Percentiles rank a stretch among this genome's conserved stretches.
These are phyloP conservation scores for Actinostola sp. DNA, from an alignment of 92 coral and sea anemone genomes.

Conservation along the genomic window DNA sequence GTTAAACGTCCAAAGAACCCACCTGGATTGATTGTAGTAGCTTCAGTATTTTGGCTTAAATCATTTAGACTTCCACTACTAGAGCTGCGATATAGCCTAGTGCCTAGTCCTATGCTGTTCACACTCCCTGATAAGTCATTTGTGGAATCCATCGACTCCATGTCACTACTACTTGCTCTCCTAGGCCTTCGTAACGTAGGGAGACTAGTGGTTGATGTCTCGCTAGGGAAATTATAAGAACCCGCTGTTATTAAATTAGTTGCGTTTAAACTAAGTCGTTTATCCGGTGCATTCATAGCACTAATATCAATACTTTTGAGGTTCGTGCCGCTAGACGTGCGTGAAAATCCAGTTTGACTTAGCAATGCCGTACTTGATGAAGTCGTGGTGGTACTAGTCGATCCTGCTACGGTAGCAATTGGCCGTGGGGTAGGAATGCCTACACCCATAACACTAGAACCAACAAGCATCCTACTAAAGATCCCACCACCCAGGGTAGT, in stretches of 20 bases:
- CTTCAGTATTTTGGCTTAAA: conserved; percentile 45
- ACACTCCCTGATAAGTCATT: conserved; percentile 22
- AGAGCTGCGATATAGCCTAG: conserved; percentile 72
- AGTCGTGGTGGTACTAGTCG: conserved; percentile 58
- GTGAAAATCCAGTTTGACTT: conserved; percentile 62
- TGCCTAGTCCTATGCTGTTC: conserved; percentile 24
- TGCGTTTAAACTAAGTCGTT: conserved; percentile 74
- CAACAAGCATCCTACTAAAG: conserved; percentile 68
- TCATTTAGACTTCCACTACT: conserved; percentile 90
- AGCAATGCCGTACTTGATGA: conserved; percentile 46
- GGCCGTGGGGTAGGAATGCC: conserved; percentile 71
- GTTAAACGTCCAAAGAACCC: conserved; percentile 84
- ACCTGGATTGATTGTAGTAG: conserved; percentile 30
- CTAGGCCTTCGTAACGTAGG: conserved; percentile 88
- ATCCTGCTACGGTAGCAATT: conserved; percentile 73
- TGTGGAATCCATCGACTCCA: conserved; percentile 65
- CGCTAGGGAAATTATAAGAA: conserved; percentile 24
- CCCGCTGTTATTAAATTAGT: conserved; percentile 39
- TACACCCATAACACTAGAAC: conserved; percentile 63
- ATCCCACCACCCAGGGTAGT: conserved; percentile 58
- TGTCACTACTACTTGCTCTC: conserved; percentile 91
- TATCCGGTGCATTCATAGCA: conserved; percentile 43
- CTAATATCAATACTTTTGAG: conserved; percentile 61
- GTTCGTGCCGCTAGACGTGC: conserved; percentile 92
- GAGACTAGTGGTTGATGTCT: conserved; percentile 36